A percentile compares a stretch with the other conserved stretches of the same genome.
Evolutionary conservation across 2,797 vertebrate genomes (phyloP).

Genomic region (Fratercula arctica): DNA sequence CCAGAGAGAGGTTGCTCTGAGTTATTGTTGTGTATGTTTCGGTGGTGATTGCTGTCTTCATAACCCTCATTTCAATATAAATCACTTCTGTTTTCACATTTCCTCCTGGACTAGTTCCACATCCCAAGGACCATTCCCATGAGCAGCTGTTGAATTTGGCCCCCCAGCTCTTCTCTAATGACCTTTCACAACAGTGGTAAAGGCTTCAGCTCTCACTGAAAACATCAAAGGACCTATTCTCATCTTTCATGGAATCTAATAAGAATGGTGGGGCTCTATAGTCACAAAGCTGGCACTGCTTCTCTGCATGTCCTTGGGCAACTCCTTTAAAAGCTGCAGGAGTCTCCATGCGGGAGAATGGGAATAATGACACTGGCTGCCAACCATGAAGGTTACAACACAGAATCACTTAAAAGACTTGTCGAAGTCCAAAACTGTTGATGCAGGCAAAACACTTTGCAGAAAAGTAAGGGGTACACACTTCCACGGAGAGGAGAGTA

Average conservation of each 20-base stretch:
- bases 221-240: conserved; percentile 56
- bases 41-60: conserved; percentile 44
- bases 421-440: not conserved
- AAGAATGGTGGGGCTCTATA: conserved; percentile 55
- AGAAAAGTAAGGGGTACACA: not conserved
- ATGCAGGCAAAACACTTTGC: not conserved
- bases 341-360: conserved; percentile 13
- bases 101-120: conserved; percentile 21
- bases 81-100: conserved; percentile 37
- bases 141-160: not conserved
- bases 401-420: not conserved
- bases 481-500: not conserved
- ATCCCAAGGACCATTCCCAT: conserved; percentile 16
- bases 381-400: not conserved
- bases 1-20: conserved; percentile 19
- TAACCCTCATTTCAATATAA: conserved; percentile 42
- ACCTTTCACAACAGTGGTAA: conserved; percentile 48
- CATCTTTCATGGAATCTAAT: conserved; percentile 55
- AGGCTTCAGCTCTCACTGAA: conserved; percentile 46
- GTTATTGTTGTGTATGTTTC: conserved; percentile 50
- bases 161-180: conserved; percentile 3
- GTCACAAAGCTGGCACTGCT: conserved; percentile 52
- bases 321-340: conserved; percentile 44
- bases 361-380: not conserved
- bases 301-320: conserved; percentile 18